These are phyloP conservation scores for Rhincodon typus DNA, from an alignment of 2,797 vertebrate genomes.

Conservation along the genomic window DNA sequence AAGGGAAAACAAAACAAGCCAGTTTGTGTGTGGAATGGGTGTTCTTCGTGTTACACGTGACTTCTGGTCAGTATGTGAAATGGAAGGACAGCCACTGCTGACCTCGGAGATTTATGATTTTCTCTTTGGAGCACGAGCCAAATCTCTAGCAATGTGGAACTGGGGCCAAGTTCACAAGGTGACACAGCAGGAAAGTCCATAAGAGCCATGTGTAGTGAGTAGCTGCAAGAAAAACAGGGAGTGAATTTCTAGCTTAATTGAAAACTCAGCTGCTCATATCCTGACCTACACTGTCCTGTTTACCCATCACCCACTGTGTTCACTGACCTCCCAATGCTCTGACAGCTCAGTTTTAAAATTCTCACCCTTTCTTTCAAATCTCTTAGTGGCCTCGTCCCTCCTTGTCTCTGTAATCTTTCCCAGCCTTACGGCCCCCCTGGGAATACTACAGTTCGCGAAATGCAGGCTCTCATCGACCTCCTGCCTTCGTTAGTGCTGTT, in stretches of 20 bases:
- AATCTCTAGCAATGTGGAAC: slow-evolving; percentile 27
- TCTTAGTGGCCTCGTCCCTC: background rate
- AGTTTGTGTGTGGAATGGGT: slow-evolving; percentile 38
- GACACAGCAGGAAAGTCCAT: background rate
- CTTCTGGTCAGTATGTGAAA: slow-evolving; percentile 41
- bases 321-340: background rate
- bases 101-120: slow-evolving; percentile 39
- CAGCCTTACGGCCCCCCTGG: background rate
- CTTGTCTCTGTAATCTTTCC: background rate
- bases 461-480: background rate
- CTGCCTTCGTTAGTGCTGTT: background rate
- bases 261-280: background rate
- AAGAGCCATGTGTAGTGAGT: too few relatives aligned
- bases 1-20: background rate
- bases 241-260: background rate
- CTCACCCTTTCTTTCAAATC: background rate
- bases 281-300: background rate
- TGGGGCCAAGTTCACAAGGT: slow-evolving; percentile 31
- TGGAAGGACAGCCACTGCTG: slow-evolving; percentile 42
- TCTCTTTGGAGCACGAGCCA: background rate
- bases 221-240: background rate
- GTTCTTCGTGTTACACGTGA: slow-evolving; percentile 32
- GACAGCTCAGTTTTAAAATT: background rate
- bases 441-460: background rate
- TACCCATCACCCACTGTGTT: background rate